Conservation (phyloP, 2,888 invertebrate species). For the Busseola fusca region DNA sequence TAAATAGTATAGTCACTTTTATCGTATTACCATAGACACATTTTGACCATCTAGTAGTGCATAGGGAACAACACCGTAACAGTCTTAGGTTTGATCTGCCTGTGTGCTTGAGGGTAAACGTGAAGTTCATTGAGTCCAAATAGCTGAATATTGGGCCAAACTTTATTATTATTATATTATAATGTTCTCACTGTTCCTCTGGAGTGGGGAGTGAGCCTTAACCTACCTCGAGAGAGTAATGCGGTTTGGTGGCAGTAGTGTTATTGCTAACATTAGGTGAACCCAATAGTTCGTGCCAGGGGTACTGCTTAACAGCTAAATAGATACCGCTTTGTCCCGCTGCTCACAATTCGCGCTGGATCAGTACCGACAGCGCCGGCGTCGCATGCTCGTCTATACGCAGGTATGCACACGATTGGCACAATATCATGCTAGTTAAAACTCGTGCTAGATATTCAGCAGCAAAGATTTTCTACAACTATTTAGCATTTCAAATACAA, state of each 20-base stretch:
- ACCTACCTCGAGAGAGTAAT: not conserved
- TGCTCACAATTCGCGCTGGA: slow-evolving; percentile 60
- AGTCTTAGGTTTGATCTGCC: not conserved
- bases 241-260: not conserved
- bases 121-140: not conserved
- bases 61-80: not conserved
- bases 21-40: not conserved
- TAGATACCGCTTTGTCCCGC: slow-evolving; percentile 68
- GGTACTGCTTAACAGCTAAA: slow-evolving; percentile 64
- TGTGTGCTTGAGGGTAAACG: not conserved
- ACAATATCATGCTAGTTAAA: slow-evolving; percentile 19
- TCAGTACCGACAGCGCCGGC: slow-evolving; percentile 50
- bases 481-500: not conserved
- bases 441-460: not conserved
- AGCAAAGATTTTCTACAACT: not conserved
- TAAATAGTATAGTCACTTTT: slow-evolving; percentile 3
- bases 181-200: not conserved
- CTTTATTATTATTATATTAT: too few relatives aligned
- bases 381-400: slow-evolving; percentile 34
- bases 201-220: not conserved
- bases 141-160: not conserved
- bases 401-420: slow-evolving; percentile 42
- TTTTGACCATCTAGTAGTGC: not conserved
- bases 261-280: slow-evolving; percentile 18
- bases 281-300: slow-evolving; percentile 38